Base-by-base conservation (phyloP, 2,113 vertebrate genomes). In the Beaufortia kweichowensis region DNA sequence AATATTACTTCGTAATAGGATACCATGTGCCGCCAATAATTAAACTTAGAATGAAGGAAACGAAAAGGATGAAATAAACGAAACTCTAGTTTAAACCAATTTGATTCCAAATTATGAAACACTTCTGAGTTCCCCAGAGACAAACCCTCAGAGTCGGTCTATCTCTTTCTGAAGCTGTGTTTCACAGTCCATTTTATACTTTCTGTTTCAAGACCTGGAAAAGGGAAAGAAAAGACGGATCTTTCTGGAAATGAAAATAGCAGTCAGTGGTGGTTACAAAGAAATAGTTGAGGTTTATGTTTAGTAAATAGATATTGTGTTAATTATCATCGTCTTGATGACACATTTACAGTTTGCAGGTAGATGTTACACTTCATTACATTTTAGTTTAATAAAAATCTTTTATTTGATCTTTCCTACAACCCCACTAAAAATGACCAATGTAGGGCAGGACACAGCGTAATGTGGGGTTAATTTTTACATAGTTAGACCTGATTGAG, bases 181-280 rank as follows among this genome's bases (percentile, higher is more conserved):
- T 35, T 69, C 67, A 69, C n/a, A 35, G 28, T 24, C 53, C n/a
- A 69, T 55, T 69, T 59, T 71, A 71, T 39, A 39, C 29, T 70
- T 39, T 29, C 65, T 39, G 67, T 29, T 68, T 68, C 19, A 15
- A 70, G 50, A 31, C 29, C 50, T 24, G 11, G 11, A 21, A 33
- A 33, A 28, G 10, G 17, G 26, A n/a, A 33, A 48, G 23, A 56
- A 71, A 29, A 70, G 7, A 12, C 29, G 24, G 29, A n/a, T 50
- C 28, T 50, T 69, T 69, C 46, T 33, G 66, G 29, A 28, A 69
- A 55, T 53, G n/a, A 33, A 57, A 57, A 26, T 50, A 29, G 21
- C 43, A 15, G 46, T 53, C 65, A 53, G 41, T 68, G 4, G 26
- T 23, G 28, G 24, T 48, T 48, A 66, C 41, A 66, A 29, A 24